These are phyloP conservation scores for Prolemur simus DNA, from an alignment of 2,113 vertebrate genomes.

Conservation along the genomic window DNA sequence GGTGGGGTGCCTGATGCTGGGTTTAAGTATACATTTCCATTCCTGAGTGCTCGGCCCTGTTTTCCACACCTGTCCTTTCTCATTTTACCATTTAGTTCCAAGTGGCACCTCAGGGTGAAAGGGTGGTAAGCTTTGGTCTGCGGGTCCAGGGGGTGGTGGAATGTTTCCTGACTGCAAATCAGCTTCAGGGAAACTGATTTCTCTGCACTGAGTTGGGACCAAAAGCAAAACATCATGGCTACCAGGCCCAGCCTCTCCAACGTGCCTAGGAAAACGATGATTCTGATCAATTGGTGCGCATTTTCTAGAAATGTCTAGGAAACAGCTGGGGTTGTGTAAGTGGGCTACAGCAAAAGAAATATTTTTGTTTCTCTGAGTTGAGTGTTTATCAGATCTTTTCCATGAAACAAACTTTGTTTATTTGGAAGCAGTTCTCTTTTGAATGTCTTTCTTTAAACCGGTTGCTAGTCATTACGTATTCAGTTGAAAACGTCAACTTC, in stretches of 20 bases:
- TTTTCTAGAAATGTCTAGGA: background rate
- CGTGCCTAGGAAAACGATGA: background rate
- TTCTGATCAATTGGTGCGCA: background rate
- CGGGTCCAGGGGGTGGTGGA: background rate
- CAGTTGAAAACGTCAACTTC: constrained; percentile 20
- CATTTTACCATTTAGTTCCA: constrained; percentile 31
- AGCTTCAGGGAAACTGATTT: constrained; percentile 7
- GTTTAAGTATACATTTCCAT: background rate
- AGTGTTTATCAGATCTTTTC: background rate
- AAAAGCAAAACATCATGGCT: background rate
- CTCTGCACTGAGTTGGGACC: constrained; percentile 42
- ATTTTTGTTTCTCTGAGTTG: constrained; percentile 27
- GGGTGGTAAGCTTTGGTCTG: background rate
- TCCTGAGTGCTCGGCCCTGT: background rate
- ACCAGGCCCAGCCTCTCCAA: background rate
- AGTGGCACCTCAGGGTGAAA: constrained; percentile 20
- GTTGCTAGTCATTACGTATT: background rate
- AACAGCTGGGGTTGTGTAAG: background rate
- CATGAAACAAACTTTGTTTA: background rate
- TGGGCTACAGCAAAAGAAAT: background rate
- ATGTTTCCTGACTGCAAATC: constrained; percentile 41
- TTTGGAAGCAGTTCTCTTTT: background rate
- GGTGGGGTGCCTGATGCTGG: background rate
- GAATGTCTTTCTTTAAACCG: background rate
- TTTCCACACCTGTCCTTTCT: background rate